Evolutionary conservation across 2,113 vertebrate species (phyloP).

Genomic region (Protomyctophum bolini): DNA sequence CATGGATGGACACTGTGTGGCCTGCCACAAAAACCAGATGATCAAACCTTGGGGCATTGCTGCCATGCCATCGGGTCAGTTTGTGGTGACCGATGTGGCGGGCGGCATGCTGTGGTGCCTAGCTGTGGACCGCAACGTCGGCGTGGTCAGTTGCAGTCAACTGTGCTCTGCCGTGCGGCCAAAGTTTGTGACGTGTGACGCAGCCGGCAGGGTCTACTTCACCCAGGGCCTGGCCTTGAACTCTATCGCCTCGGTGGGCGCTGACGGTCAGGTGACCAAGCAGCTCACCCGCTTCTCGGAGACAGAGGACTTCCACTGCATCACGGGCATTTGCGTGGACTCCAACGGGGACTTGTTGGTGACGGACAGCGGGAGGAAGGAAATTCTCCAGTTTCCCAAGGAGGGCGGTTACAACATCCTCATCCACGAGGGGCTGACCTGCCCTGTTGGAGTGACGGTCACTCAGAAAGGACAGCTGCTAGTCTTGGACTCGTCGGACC

Average conservation of each 20-base stretch:
- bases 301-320: constrained; percentile 95
- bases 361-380: constrained; percentile 93
- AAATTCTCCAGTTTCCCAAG: constrained; percentile 96
- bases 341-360: constrained; percentile 92
- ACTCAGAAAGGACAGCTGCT: constrained; percentile 96
- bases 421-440: constrained; percentile 92
- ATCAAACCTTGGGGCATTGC: constrained; percentile 98
- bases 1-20: constrained; percentile 91
- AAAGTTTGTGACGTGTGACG: constrained; percentile 95
- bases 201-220: constrained; percentile 92
- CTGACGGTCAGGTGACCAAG: constrained; percentile 90
- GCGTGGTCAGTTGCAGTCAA: constrained; percentile 92
- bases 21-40: constrained; percentile 93
- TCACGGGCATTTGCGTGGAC: constrained; percentile 98
- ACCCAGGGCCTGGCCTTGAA: constrained; percentile 95
- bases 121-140: constrained; percentile 88
- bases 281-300: constrained; percentile 97
- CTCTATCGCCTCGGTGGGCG: constrained; percentile 91
- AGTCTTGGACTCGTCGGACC: constrained; percentile 97
- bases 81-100: constrained; percentile 95
- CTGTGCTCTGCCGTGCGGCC: constrained; percentile 93
- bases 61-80: constrained; percentile 91
- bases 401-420: constrained; percentile 92
- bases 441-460: constrained; percentile 91
- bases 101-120: constrained; percentile 97